Conservation (phyloP, 2,797 vertebrate genomes). For the Molossus alvarezi region DNA sequence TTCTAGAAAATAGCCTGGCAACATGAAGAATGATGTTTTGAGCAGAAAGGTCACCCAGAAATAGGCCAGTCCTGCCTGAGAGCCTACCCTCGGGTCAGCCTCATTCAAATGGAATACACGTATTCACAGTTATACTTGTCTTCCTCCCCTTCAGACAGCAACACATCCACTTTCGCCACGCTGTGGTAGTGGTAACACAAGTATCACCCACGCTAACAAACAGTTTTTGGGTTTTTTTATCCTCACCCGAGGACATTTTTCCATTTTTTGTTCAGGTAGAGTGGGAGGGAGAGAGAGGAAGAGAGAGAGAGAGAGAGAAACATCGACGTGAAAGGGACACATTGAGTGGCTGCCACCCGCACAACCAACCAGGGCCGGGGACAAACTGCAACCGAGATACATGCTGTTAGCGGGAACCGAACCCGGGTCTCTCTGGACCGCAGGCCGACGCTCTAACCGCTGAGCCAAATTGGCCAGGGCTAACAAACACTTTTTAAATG, state of each 20-base stretch:
- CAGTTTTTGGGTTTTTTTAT: not conserved
- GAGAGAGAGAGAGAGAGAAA: no score
- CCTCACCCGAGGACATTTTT: no score
- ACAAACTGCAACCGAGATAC: no score
- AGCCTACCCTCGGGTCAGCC: not conserved
- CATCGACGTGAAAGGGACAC: no score
- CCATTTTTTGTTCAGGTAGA: no score
- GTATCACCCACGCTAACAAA: not conserved
- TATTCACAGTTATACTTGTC: not conserved
- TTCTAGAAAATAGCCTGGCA: not conserved
- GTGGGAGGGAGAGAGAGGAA: no score
- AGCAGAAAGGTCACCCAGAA: conserved; percentile 49
- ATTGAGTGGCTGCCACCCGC: no score
- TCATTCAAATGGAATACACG: not conserved
- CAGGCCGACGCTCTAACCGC: no score
- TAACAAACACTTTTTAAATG: conserved; percentile 49
- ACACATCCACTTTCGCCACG: conserved; percentile 48
- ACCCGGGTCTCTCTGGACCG: no score
- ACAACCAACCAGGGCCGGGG: no score
- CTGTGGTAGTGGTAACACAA: not conserved
- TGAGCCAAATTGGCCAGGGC: not conserved
- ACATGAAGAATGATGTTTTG: conserved; percentile 51
- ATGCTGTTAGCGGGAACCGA: no score
- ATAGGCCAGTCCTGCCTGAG: conserved; percentile 3
- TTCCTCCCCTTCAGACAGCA: not conserved